Percentiles rank a stretch among this genome's conserved stretches.
Conservation (phyloP, 2,888 invertebrate species). For the Synergus japonicus region DNA sequence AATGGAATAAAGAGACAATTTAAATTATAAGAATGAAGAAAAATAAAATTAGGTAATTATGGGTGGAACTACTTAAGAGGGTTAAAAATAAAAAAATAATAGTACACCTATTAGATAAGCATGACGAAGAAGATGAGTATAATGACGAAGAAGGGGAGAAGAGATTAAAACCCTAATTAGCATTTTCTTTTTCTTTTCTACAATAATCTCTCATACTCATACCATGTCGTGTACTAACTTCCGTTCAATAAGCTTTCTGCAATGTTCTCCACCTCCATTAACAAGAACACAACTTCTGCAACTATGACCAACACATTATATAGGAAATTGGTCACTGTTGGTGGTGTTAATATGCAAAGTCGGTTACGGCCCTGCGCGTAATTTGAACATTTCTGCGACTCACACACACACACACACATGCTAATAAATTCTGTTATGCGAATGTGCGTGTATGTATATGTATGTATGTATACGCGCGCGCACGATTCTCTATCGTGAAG, state of each 20-base stretch:
- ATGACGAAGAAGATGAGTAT: neutral
- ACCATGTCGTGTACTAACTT: neutral
- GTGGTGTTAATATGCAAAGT: conserved; percentile 36
- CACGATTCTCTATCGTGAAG: conserved; percentile 63
- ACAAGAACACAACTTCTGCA: conserved; percentile 1
- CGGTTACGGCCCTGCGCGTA: conserved; percentile 37
- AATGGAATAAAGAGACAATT: neutral
- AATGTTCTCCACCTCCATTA: conserved; percentile 1
- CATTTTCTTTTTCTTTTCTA: neutral
- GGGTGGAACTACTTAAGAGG: neutral
- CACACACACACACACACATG: conserved; percentile 21
- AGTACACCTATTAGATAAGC: neutral
- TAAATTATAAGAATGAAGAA: neutral
- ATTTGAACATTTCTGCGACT: conserved; percentile 40
- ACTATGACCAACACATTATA: conserved; percentile 26
- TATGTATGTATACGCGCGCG: conserved; percentile 47
- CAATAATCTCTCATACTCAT: neutral
- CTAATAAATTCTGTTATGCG: neutral
- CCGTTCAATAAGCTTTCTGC: neutral
- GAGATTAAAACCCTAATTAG: neutral
- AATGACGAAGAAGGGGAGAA: neutral
- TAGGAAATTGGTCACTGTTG: conserved; percentile 35
- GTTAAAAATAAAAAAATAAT: neutral
- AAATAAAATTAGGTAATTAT: neutral
- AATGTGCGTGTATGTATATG: conserved; percentile 30